A percentile compares a stretch with the other conserved stretches of the same genome.
Evolutionary conservation across 2,113 vertebrate species (phyloP).

Genomic region (Pseudorasbora parva): DNA sequence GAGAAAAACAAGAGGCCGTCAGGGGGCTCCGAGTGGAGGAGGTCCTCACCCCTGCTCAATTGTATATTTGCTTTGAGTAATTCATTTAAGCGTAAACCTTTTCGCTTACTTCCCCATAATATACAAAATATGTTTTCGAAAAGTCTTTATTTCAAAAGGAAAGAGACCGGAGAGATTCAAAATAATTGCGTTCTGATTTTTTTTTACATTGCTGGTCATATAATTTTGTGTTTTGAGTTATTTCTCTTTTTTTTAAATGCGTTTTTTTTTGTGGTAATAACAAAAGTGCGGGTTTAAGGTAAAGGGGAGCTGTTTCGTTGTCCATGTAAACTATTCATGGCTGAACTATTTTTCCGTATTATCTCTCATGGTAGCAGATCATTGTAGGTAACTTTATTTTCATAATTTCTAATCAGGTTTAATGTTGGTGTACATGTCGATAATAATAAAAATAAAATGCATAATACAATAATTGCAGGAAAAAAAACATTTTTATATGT

Average conservation of each 20-base stretch:
- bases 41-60: not conserved
- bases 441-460: not conserved
- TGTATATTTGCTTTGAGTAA: not conserved
- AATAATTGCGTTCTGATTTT: not conserved
- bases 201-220: not conserved
- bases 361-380: not conserved
- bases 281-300: not conserved
- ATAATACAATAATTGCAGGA: too few species aligned
- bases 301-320: not conserved
- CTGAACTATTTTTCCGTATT: not conserved
- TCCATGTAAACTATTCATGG: not conserved
- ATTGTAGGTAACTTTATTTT: not conserved
- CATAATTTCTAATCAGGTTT: not conserved
- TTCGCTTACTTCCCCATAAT: too few species aligned
- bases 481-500: too few species aligned
- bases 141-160: not conserved
- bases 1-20: slow-evolving; percentile 75
- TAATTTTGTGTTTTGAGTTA: not conserved
- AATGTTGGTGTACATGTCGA: not conserved
- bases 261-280: not conserved
- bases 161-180: not conserved
- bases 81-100: not conserved
- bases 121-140: not conserved
- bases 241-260: not conserved
- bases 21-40: slow-evolving; percentile 44